Base-by-base conservation (phyloP, 2,113 vertebrate genomes). In the Nicator chloris region DNA sequence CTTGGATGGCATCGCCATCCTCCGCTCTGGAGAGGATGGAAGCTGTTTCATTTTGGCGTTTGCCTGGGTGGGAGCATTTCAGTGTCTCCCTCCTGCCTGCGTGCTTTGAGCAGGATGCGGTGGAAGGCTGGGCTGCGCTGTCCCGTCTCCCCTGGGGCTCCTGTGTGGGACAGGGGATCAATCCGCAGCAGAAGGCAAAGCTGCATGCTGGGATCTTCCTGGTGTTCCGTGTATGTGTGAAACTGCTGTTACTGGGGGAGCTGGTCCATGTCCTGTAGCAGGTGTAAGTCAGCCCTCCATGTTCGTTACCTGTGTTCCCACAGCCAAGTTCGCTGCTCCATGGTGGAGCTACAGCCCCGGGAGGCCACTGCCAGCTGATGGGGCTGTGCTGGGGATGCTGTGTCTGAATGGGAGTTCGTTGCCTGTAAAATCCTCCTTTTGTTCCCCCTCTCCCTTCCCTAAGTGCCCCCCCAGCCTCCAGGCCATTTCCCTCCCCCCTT, bases 251-350 rank as follows among this genome's bases (percentile, higher is more conserved):
- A 22, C 64, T 57, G 86, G 56, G 54, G 0, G 4, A 73, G 35
- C 82, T 51, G 73, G 14, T 61, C 73, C 7, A 0, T 28, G 60
- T n/a, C 17, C 63, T 16, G 49, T 15, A 26, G 66, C 68, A 33
- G 2, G 1, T 49, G 0, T 0, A 33, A 65, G 3, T 22, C 45
- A 33, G 70, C 27, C 50, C 51, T 77, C 3, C 3, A 0, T 12
- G 31, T 51, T 82, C 14, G 0, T 61, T 13, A 21, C 23, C 49
- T 17, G 5, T 45, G 26, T 18, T 65, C 61, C 21, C 33, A 15
- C 1, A 10, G 60, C 35, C 0, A 4, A 10, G 9, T 53, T 82
- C 0, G 0, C 44, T 31, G 51, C 77, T 82, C 85, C 0, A 0
- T 0, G 2, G 27, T 8, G 1, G 68, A 83, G 61, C 59, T 72